These are phyloP conservation scores for Sylvilagus floridanus DNA, from an alignment of 2,797 vertebrate genomes.

Conservation along the genomic window DNA sequence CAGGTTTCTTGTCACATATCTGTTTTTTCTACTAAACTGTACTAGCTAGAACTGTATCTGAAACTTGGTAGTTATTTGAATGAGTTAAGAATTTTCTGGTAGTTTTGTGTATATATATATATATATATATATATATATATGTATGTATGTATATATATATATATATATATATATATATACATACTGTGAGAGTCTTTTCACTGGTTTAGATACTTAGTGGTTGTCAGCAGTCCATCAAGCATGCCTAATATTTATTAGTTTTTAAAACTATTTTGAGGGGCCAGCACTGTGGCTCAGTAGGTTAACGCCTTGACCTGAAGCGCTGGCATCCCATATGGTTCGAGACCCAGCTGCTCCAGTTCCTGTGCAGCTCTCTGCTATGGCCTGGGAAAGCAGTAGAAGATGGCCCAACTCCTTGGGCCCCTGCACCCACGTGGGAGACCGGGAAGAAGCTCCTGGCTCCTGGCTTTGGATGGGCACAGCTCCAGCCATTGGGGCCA, in stretches of 20 bases:
- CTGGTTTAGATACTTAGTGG: neutral
- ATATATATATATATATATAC: neutral
- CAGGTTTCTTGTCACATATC: neutral
- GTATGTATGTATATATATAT: neutral
- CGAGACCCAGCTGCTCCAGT: neutral
- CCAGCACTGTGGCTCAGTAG: too few relatives aligned
- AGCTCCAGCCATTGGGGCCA: too few relatives aligned
- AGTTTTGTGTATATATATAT: neutral
- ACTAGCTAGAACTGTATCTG: neutral
- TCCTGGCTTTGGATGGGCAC: too few relatives aligned
- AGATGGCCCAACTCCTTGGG: too few relatives aligned
- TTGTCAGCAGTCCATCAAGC: neutral
- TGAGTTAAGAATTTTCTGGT: conserved; percentile 29
- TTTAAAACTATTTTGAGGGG: neutral
- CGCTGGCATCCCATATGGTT: too few relatives aligned
- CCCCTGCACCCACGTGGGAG: too few relatives aligned
- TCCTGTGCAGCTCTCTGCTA: neutral
- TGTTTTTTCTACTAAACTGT: conserved; percentile 10
- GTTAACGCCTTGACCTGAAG: too few relatives aligned
- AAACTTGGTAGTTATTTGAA: conserved; percentile 22
- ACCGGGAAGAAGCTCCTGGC: too few relatives aligned
- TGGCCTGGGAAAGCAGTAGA: too few relatives aligned
- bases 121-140: neutral
- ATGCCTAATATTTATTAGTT: conserved; percentile 13
- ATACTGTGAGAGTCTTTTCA: conserved; percentile 45